phyloP scores from a whole-genome alignment of 2,113 vertebrate genomes.

The Pluvialis apricaria region DNA sequence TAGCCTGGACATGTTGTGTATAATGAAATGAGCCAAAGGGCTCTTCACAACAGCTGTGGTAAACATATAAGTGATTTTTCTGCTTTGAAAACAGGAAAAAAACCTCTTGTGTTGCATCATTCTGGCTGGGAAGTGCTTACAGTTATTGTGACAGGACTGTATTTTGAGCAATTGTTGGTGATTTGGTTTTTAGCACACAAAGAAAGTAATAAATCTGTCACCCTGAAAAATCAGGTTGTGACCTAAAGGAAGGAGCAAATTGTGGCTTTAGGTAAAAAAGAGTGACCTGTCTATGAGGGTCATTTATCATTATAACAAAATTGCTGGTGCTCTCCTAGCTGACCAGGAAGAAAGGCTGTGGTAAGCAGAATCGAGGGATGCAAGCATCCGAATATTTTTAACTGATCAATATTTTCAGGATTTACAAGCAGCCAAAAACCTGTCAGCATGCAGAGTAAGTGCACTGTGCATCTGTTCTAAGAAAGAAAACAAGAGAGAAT shows the following conservation, averaged over 20 bases:
- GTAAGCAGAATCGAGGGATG: slow-evolving; percentile 84
- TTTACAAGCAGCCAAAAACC: slow-evolving; percentile 61
- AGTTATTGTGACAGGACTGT: slow-evolving; percentile 64
- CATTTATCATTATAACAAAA: slow-evolving; percentile 94
- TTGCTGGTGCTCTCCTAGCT: slow-evolving; percentile 78
- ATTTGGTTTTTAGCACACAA: slow-evolving; percentile 84
- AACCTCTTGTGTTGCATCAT: neutral
- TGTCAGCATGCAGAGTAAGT: slow-evolving; percentile 1
- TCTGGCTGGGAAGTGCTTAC: slow-evolving; percentile 19
- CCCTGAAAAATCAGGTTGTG: slow-evolving; percentile 83
- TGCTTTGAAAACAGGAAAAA: slow-evolving; percentile 44
- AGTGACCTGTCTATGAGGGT: slow-evolving; percentile 84
- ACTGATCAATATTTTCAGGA: slow-evolving; percentile 76
- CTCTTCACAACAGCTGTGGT: neutral
- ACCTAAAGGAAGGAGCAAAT: slow-evolving; percentile 86
- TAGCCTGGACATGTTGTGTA: neutral
- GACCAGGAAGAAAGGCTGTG: slow-evolving; percentile 82
- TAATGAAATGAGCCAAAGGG: neutral
- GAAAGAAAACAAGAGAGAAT: neutral
- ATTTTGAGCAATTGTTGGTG: slow-evolving; percentile 78
- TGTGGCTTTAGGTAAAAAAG: slow-evolving; percentile 87
- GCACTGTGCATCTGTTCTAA: neutral
- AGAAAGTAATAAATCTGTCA: slow-evolving; percentile 93
- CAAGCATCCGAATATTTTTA: slow-evolving; percentile 75
- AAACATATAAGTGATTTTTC: neutral